These are phyloP conservation scores for Hydrotaea diabolus DNA, from an alignment of 2,888 invertebrate genomes.

Conservation along the genomic window DNA sequence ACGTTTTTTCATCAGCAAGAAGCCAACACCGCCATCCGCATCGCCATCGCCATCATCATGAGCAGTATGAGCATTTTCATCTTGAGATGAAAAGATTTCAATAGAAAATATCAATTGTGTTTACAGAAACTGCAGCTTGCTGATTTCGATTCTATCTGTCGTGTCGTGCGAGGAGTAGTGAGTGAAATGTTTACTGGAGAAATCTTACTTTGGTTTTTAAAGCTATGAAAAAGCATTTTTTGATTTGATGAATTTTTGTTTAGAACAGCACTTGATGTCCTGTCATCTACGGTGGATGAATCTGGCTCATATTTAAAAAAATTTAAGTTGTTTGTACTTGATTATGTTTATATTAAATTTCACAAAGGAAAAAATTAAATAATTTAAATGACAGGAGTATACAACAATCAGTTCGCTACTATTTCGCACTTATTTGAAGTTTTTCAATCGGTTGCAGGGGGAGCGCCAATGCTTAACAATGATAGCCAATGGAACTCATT, in stretches of 20 bases:
- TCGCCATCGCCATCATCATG: not conserved
- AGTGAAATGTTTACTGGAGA: not conserved
- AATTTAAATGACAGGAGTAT: no score
- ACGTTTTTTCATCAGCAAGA: conserved; percentile 63
- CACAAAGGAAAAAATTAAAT: no score
- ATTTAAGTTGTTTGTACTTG: no score
- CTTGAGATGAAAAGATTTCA: conserved; percentile 51
- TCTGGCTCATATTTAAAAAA: no score
- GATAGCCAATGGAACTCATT: no score
- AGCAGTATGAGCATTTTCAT: conserved; percentile 39
- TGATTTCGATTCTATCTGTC: not conserved
- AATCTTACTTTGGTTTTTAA: not conserved
- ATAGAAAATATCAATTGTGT: conserved; percentile 35
- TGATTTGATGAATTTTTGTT: not conserved
- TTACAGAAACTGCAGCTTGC: conserved; percentile 22
- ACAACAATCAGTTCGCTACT: no score
- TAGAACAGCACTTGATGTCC: not conserved
- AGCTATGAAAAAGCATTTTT: conserved; percentile 4
- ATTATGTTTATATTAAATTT: no score
- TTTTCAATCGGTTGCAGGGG: no score
- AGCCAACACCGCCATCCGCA: conserved; percentile 1
- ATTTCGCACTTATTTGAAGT: no score
- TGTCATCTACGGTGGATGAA: not conserved
- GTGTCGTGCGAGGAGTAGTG: no score
- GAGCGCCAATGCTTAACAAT: no score